phyloP scores from a whole-genome alignment of 2,888 invertebrate species.

The Tiphia femorata region DNA sequence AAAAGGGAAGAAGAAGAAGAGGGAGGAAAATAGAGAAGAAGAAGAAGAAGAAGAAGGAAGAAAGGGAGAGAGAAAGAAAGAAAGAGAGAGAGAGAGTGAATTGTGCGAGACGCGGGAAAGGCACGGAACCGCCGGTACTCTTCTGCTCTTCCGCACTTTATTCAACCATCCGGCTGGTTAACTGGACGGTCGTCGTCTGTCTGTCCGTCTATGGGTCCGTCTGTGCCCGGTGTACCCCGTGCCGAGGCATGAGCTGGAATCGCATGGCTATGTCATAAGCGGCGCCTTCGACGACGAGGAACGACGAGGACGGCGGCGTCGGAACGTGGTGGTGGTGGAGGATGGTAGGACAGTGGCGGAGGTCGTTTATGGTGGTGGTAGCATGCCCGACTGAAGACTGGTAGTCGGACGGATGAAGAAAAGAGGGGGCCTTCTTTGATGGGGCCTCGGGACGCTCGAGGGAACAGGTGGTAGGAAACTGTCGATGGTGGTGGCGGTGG shows the following conservation, averaged over 20 bases:
- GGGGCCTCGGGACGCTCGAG: slow-evolving; percentile 25
- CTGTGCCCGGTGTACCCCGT: slow-evolving; percentile 53
- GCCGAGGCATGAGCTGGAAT: slow-evolving; percentile 63
- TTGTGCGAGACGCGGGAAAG: too few species aligned
- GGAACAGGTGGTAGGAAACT: not conserved
- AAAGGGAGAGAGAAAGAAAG: not conserved
- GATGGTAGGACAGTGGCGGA: slow-evolving; percentile 36
- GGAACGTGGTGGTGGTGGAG: slow-evolving; percentile 34
- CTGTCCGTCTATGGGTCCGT: not conserved
- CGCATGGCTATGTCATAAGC: slow-evolving; percentile 62
- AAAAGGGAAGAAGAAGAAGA: not conserved
- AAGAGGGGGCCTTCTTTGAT: slow-evolving; percentile 17
- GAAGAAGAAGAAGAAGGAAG: not conserved
- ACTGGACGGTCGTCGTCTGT: slow-evolving; percentile 67
- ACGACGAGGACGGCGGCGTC: slow-evolving; percentile 28
- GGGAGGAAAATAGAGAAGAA: not conserved
- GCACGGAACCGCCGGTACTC: too few species aligned
- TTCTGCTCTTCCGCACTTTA: slow-evolving; percentile 26
- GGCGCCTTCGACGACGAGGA: slow-evolving; percentile 46
- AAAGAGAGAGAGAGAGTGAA: too few species aligned
- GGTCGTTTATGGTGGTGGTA: slow-evolving; percentile 47
- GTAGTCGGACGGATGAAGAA: slow-evolving; percentile 18
- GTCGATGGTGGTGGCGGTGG: too few species aligned
- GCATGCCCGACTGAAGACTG: slow-evolving; percentile 30
- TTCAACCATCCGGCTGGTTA: slow-evolving; percentile 64